Conservation (phyloP, 2,797 vertebrate species). For the Anisognathus igniventris region DNA sequence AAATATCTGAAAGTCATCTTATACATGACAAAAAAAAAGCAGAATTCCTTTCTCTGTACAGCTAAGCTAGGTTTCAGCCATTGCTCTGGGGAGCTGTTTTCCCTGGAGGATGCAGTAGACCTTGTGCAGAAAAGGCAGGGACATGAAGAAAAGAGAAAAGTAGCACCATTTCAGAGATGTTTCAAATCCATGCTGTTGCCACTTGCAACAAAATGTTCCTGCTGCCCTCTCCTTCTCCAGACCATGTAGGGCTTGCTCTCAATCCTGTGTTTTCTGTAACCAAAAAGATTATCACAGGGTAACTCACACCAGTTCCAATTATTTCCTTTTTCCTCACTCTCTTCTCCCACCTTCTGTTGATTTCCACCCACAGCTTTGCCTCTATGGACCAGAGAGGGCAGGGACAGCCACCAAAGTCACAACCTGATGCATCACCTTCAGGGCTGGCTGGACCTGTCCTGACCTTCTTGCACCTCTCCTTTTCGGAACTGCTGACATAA, state of each 20-base stretch:
- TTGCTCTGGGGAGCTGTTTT: background rate
- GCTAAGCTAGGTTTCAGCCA: background rate
- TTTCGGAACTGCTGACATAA: background rate
- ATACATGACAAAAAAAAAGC: background rate
- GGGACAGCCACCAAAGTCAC: background rate
- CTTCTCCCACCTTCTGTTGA: background rate
- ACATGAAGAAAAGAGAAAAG: background rate
- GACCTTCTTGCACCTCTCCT: background rate
- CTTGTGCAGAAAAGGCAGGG: background rate
- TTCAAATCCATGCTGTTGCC: background rate
- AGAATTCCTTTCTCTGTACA: background rate
- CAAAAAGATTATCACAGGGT: background rate
- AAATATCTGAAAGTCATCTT: background rate
- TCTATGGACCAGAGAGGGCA: background rate
- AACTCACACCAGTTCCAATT: background rate
- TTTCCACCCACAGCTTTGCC: background rate
- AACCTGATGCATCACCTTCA: background rate
- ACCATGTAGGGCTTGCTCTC: background rate
- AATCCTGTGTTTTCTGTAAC: background rate
- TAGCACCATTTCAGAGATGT: background rate
- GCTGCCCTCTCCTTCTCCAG: background rate
- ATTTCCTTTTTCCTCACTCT: background rate
- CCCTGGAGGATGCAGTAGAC: background rate
- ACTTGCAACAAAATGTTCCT: background rate
- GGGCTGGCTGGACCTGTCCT: background rate